Evolutionary conservation across 2,797 vertebrate species (phyloP), one percentile per base, ranked within the genome.

Genomic region (Aphelocoma californica): DNA sequence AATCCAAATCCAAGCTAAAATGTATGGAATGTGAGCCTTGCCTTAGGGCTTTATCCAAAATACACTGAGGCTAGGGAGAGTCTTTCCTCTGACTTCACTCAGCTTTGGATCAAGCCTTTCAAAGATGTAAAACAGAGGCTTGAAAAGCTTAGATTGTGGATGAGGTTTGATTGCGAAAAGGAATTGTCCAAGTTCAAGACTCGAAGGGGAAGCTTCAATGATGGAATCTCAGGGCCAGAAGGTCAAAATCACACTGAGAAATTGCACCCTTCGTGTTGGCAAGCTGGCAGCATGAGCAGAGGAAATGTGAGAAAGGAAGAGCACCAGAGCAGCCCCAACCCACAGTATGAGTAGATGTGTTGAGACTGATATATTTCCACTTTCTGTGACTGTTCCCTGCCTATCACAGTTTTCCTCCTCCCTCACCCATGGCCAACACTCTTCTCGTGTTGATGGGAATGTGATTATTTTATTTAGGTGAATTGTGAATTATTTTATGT

Each of bases 1-100:
- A 97, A 96, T 96, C 95, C 94, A 97, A 97, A 97, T 96, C 95
- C 95, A 90, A 88, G 90, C 17, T 95, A 94, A 93, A 95, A 96
- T 95, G 96, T 74, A 81, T 95, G 95, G 96, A 96, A 96, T 95
- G 94, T 69, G 71, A 94, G 90, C 48, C 67, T 71, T 4, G 8
- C n/a, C n/a, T 79, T 11, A 1, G 19, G 34, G 42, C 28, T 90
- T 96, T 90, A 85, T 70, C 64, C 53, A 94, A 95, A 95, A 87
- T 16, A 28, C 60, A 32, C 36, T 3, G 9, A 88, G 86, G 51
- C 44, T 73, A 67, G 56, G 32, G 18, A 58, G 48, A 88, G 56
- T 60, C 51, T 28, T 80, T 94, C 73, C 85, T 77, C 64, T 94
- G 88, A 64, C 64, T 93, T 88, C 36, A 38, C 23, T 90, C 11